Evolutionary conservation across 2,888 invertebrate genomes (phyloP), one percentile per base, ranked within the genome.

Genomic region (Myopa testacea): DNA sequence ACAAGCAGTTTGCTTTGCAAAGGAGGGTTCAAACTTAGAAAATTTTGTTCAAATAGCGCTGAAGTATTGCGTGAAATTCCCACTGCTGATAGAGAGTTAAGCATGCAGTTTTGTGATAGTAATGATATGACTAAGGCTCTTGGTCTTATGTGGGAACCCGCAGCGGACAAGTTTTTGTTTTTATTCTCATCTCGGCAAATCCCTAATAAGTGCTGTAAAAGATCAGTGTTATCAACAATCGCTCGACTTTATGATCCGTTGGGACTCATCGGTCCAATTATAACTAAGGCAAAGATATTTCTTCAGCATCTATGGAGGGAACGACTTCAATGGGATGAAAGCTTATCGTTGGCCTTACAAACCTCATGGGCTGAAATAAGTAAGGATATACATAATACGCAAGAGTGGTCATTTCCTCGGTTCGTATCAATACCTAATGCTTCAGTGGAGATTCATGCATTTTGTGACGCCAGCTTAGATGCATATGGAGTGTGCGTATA

Each of bases 41-140:
- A 76, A 75, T 76, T 58, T 68, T 79, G 81, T 34, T 81, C 79
- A 0, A 81, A 79, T 52, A 34, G 75, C 37, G 7, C 6, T 37
- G 37, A 52, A 12, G 71, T 75, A 52, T 70, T 79, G 40, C 62
- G 60, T 19, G 73, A 60, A 52, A 12, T 78, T 26, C 26, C 26
- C 26, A 26, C 26, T 26, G 26, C 26, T 26, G 26, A 26, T 26
- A 26, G 26, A 2, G 26, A 26, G 26, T 26, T 26, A 26, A 26
- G 26, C 26, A 26, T 26, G 26, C 40, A 65, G n/a, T 77, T 77
- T 40, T 12, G 16, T n/a, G 68, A 80, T 40, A 76, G 77, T 10
- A 78, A 63, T 12, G 76, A 80, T 40, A 10, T 80, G 1, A 78
- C 76, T 1, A 80, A 80, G 52, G 68, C 80, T 0, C 60, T 78